Conservation (phyloP, 2,888 invertebrate species). For the Selenia dentaria region DNA sequence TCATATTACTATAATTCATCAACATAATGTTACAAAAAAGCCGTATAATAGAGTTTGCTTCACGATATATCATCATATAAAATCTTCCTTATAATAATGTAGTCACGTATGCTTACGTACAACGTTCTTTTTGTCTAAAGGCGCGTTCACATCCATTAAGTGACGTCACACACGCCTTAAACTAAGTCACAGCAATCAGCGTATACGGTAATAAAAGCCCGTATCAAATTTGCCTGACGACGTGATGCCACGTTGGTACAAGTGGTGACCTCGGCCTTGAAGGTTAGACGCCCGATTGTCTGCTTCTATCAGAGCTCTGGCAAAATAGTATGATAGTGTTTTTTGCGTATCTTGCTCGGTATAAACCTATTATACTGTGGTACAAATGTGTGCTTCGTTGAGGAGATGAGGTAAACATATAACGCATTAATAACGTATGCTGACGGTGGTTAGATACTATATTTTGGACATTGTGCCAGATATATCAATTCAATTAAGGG, state of each 20-base stretch:
- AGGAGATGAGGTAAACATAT: too few relatives aligned
- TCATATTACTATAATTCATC: constrained; percentile 12
- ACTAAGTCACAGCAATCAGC: constrained; percentile 5
- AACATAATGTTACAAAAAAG: constrained; percentile 14
- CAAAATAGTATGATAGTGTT: constrained; percentile 7
- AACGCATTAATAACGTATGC: too few relatives aligned
- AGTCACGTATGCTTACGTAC: not conserved
- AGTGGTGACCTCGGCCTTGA: constrained; percentile 11
- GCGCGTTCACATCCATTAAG: constrained; percentile 1
- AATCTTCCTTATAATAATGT: constrained; percentile 17
- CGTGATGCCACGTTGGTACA: constrained; percentile 4
- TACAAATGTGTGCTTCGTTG: constrained; percentile 10
- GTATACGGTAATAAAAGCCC: constrained; percentile 13
- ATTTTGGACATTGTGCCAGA: too few relatives aligned
- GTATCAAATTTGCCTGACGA: constrained; percentile 11
- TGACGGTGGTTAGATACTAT: too few relatives aligned
- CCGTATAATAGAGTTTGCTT: constrained; percentile 12
- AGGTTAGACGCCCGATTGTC: constrained; percentile 14
- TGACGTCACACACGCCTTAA: constrained; percentile 6
- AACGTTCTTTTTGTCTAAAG: constrained; percentile 3
- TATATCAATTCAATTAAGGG: too few relatives aligned
- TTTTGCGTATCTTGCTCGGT: constrained; percentile 3
- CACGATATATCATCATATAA: constrained; percentile 16
- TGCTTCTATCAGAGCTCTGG: constrained; percentile 2
- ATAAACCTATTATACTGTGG: too few relatives aligned